These are phyloP conservation scores for Morus bassanus DNA, from an alignment of 2,797 vertebrate genomes.

Conservation along the genomic window DNA sequence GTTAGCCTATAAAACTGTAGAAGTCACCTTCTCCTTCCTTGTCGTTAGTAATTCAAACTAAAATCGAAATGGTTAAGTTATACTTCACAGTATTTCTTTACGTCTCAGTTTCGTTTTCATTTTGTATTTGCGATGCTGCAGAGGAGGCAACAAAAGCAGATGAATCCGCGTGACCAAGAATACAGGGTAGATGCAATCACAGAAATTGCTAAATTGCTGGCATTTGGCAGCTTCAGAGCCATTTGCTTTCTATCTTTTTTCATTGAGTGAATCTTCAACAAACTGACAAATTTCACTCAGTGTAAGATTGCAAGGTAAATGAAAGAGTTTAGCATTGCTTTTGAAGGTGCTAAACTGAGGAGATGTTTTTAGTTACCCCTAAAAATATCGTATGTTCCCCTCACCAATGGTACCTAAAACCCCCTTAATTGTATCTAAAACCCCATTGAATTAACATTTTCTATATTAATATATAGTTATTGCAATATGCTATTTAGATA, in stretches of 20 bases:
- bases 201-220: background rate
- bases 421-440: background rate
- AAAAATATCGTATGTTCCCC: background rate
- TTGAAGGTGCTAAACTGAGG: background rate
- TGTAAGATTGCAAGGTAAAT: background rate
- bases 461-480: background rate
- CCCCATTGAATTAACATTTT: background rate
- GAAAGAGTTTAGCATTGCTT: background rate
- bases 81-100: background rate
- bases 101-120: background rate
- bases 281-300: background rate
- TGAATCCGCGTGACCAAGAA: background rate
- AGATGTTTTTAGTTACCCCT: background rate
- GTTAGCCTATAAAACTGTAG: background rate
- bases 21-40: background rate
- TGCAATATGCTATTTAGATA: background rate
- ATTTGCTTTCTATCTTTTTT: background rate
- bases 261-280: background rate
- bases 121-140: background rate
- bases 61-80: background rate
- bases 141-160: background rate
- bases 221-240: background rate
- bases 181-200: background rate
- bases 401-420: background rate
- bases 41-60: background rate